Conservation (phyloP, 2,888 invertebrate genomes). For the Falcaria lacertinaria region DNA sequence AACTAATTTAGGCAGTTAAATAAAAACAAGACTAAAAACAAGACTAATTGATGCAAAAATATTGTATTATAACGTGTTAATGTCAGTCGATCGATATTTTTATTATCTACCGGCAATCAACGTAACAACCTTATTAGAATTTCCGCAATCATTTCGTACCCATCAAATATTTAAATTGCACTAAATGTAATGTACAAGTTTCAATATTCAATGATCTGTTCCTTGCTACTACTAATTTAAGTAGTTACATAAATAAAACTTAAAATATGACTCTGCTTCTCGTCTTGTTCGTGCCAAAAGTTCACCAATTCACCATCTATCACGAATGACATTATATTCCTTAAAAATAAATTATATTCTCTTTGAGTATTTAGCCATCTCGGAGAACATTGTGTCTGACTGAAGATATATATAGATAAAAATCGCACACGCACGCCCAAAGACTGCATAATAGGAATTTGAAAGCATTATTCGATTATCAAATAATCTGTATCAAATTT, state of each 20-base stretch:
- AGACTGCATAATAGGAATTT: background rate
- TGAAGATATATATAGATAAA: no score
- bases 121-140: background rate
- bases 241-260: no score
- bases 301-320: no score
- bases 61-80: background rate
- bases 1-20: no score
- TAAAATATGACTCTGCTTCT: no score
- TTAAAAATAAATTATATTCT: no score
- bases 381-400: no score
- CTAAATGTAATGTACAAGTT: background rate
- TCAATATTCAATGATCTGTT: background rate
- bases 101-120: background rate
- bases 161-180: background rate
- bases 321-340: no score
- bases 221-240: no score
- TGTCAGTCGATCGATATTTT: background rate
- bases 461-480: constrained; percentile 10
- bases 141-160: background rate
- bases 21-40: no score
- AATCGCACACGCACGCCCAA: background rate
- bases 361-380: no score
- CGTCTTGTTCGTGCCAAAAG: no score
- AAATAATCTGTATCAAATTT: constrained; percentile 8
- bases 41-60: background rate